Evolutionary conservation across 1,140 invertebrate species (phyloP).

Genomic region (Tetramorium simillimum): DNA sequence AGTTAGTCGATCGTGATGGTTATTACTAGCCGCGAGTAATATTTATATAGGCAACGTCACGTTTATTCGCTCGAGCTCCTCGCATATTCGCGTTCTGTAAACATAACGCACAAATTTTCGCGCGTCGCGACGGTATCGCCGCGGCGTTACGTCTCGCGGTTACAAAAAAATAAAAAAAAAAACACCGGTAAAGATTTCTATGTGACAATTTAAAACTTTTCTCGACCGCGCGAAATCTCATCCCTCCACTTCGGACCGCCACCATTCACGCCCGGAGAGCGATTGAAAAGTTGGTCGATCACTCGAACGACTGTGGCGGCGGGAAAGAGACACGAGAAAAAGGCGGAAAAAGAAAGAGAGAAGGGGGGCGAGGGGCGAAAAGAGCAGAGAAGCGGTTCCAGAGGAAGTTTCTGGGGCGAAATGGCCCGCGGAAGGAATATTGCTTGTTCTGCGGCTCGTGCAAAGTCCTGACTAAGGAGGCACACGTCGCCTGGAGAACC

Average conservation of each 20-base stretch:
- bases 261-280: background rate
- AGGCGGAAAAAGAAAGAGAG: background rate
- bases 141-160: background rate
- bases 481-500: conserved; percentile 42
- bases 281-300: conserved; percentile 60
- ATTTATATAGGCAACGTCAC: conserved; percentile 22
- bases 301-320: conserved; percentile 10
- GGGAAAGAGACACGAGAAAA: conserved; percentile 20
- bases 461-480: conserved; percentile 49
- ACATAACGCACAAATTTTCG: background rate
- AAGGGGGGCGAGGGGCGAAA: background rate
- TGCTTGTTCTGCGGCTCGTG: conserved; percentile 60
- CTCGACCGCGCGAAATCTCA: background rate
- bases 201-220: conserved; percentile 33
- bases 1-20: conserved; percentile 29
- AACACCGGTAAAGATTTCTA: background rate
- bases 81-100: background rate
- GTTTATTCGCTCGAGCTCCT: background rate
- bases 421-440: conserved; percentile 67
- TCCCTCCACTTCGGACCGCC: background rate
- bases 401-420: conserved; percentile 65
- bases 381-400: background rate
- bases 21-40: conserved; percentile 13
- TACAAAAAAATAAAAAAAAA: background rate
- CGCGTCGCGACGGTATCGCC: background rate